phyloP scores from a whole-genome alignment of 2,797 vertebrate genomes.

The Streptopelia turtur region DNA sequence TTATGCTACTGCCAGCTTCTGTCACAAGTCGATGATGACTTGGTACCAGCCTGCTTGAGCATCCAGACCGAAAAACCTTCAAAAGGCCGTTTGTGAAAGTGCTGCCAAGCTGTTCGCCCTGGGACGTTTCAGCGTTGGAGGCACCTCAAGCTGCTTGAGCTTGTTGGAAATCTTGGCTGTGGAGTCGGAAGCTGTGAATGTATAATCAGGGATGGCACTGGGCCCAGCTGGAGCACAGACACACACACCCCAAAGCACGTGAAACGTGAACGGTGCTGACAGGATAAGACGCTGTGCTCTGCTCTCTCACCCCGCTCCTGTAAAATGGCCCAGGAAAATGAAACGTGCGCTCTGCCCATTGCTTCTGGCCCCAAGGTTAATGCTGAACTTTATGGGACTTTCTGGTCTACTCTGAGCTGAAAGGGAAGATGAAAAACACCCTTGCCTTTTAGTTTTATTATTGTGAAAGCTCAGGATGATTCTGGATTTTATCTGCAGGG shows the following conservation, averaged over 20 bases:
- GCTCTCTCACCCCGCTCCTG: not conserved
- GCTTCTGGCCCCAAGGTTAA: conserved; percentile 46
- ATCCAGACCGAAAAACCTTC: not conserved
- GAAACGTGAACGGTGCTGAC: conserved; percentile 6
- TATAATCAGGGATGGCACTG: conserved; percentile 1
- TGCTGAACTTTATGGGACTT: conserved; percentile 42
- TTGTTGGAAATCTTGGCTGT: conserved; percentile 34
- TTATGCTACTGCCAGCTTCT: not conserved
- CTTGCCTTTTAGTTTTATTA: conserved; percentile 20
- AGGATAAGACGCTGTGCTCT: not conserved
- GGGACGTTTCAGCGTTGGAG: conserved; percentile 2
- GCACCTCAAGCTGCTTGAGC: conserved; percentile 5
- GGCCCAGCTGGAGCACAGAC: conserved; percentile 41
- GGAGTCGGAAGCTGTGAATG: conserved; percentile 31
- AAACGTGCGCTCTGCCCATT: conserved; percentile 11
- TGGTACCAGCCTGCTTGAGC: not conserved
- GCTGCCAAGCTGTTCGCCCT: not conserved
- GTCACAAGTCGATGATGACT: not conserved
- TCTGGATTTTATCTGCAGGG: conserved; percentile 40
- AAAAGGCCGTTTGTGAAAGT: not conserved
- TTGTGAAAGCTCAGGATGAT: conserved; percentile 37
- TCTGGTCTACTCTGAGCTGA: not conserved
- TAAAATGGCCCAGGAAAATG: not conserved
- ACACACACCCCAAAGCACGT: not conserved
- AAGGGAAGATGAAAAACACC: too few relatives aligned